Conservation (phyloP, 2,888 invertebrate species). For the Pedicia rivosa region DNA sequence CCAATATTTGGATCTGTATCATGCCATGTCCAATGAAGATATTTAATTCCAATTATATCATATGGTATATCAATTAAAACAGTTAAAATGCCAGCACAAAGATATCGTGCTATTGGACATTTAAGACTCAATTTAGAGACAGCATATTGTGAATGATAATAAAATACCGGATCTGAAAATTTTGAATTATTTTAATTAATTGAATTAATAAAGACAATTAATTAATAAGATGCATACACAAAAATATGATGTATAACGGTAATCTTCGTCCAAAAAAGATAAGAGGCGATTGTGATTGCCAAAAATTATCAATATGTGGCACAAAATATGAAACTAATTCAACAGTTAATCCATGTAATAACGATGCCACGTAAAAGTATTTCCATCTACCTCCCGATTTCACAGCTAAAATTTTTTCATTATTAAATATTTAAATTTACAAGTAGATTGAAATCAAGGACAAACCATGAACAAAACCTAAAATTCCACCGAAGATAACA, state of each 20-base stretch:
- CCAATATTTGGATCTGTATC: constrained; percentile 51
- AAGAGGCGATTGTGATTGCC: constrained; percentile 64
- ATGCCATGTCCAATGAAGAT: constrained; percentile 75
- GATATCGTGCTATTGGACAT: constrained; percentile 41
- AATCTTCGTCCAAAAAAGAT: constrained; percentile 53
- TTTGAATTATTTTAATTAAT: not conserved
- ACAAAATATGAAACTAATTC: constrained; percentile 53
- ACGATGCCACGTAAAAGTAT: constrained; percentile 54
- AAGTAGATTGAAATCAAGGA: constrained; percentile 4
- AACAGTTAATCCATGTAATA: constrained; percentile 56
- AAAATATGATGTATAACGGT: constrained; percentile 53
- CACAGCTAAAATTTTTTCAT: constrained; percentile 34
- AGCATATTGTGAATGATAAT: constrained; percentile 42
- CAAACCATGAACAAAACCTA: constrained; percentile 53
- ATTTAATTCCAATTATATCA: constrained; percentile 61
- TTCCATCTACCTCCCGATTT: constrained; percentile 55
- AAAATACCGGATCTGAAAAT: constrained; percentile 40
- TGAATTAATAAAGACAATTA: not conserved
- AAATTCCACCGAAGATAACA: constrained; percentile 40
- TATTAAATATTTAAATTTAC: not conserved
- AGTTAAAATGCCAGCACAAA: constrained; percentile 50
- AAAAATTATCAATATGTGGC: constrained; percentile 67
- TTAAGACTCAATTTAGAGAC: constrained; percentile 36
- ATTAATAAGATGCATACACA: constrained; percentile 41
- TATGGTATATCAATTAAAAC: constrained; percentile 64